A percentile compares a stretch with the other conserved stretches of the same genome.
Evolutionary conservation across 2,888 invertebrate genomes (phyloP).

Genomic region (Strigamia maritima): DNA sequence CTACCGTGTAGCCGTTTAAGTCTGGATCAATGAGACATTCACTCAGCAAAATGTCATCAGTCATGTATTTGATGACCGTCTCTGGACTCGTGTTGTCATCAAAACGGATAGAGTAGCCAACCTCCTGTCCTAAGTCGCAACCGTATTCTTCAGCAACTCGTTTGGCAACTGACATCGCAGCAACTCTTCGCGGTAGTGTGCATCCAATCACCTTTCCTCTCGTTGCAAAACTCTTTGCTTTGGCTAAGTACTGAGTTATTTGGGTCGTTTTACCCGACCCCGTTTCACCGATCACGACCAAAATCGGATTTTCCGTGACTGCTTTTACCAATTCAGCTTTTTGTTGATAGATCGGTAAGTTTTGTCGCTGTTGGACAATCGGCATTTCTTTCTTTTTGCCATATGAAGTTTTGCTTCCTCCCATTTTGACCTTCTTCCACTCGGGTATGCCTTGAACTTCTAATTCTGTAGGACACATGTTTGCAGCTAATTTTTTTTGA

Average conservation of each 20-base stretch:
- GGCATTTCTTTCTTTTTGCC: constrained; percentile 95
- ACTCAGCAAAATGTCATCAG: constrained; percentile 97
- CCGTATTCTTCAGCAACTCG: constrained; percentile 98
- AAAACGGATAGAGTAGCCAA: constrained; percentile 99
- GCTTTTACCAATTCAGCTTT: constrained; percentile 93
- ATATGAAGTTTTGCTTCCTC: constrained; percentile 95
- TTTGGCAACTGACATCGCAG: constrained; percentile 99
- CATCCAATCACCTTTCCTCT: constrained; percentile 91
- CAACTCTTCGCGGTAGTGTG: constrained; percentile 86
- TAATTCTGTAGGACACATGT: constrained; percentile 77
- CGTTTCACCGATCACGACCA: constrained; percentile 98
- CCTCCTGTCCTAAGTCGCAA: constrained; percentile 93
- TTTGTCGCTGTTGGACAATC: constrained; percentile 90
- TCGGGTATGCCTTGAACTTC: constrained; percentile 91
- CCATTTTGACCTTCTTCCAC: constrained; percentile 98
- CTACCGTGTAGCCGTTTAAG: constrained; percentile 82
- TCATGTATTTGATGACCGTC: constrained; percentile 99
- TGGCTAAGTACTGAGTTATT: constrained; percentile 96
- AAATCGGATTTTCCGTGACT: constrained; percentile 85
- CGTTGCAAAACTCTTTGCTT: constrained; percentile 89
- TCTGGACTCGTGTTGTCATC: constrained; percentile 98
- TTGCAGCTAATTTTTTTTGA: constrained; percentile 75
- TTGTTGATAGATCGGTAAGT: constrained; percentile 92
- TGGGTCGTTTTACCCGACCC: constrained; percentile 99
- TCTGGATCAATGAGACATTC: constrained; percentile 96